These are phyloP conservation scores for Phyllostomus discolor DNA, from an alignment of 2,113 vertebrate species.

Conservation along the genomic window DNA sequence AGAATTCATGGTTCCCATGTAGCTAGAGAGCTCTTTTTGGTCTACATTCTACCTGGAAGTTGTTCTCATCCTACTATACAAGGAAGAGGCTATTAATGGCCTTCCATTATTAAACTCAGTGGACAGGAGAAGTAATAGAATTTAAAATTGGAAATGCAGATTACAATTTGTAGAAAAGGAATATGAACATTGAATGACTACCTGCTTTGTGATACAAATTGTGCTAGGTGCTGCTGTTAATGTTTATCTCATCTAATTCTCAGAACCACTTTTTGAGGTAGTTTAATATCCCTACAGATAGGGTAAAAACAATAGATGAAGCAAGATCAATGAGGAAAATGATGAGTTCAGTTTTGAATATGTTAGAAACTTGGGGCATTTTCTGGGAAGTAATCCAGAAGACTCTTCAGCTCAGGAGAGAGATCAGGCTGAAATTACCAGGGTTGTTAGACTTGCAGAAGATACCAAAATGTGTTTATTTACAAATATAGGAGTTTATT, in stretches of 20 bases:
- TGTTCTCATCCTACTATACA: background rate
- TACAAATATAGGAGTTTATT: conserved; percentile 16
- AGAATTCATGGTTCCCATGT: background rate
- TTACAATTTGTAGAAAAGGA: background rate
- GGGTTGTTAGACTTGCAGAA: background rate
- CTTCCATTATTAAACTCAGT: background rate
- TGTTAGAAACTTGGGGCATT: background rate
- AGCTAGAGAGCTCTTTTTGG: background rate
- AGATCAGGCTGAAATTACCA: background rate
- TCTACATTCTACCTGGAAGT: background rate
- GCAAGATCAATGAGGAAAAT: background rate
- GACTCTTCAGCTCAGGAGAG: background rate
- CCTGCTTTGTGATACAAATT: background rate
- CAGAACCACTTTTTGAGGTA: conserved; percentile 1
- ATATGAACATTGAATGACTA: background rate
- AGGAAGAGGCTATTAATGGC: background rate
- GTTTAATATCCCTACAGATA: background rate
- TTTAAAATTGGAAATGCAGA: conserved; percentile 31
- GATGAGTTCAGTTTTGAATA: conserved; percentile 1
- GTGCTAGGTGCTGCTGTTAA: background rate
- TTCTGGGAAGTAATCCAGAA: background rate
- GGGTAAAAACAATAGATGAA: background rate
- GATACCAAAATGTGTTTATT: background rate
- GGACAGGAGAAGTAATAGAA: background rate
- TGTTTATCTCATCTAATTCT: conserved; percentile 5